These are phyloP conservation scores for Cephalophus harveyi DNA, from an alignment of 2,113 vertebrate species.

Conservation along the genomic window DNA sequence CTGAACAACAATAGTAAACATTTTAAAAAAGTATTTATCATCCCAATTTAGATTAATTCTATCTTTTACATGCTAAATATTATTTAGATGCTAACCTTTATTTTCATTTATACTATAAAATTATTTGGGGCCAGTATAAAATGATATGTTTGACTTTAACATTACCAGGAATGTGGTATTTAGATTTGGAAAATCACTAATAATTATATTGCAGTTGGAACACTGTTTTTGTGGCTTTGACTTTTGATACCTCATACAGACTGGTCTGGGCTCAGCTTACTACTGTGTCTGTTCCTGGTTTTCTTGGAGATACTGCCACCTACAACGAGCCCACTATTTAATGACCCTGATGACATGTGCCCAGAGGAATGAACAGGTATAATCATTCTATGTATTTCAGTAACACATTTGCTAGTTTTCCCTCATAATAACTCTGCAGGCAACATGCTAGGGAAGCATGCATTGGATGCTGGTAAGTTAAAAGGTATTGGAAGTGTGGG, in stretches of 20 bases:
- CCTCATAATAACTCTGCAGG: background rate
- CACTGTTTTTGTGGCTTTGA: background rate
- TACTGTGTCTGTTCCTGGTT: background rate
- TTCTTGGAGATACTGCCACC: background rate
- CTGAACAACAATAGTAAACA: background rate
- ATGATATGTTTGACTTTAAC: background rate
- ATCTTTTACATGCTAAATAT: background rate
- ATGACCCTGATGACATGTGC: background rate
- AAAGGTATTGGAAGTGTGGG: background rate
- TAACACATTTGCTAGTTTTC: background rate
- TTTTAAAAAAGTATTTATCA: background rate
- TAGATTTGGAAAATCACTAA: background rate
- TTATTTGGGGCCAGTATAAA: background rate
- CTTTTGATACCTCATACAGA: background rate
- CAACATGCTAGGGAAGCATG: background rate
- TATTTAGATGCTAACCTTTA: background rate
- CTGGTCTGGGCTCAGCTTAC: background rate
- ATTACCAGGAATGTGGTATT: background rate
- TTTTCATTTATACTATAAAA: background rate
- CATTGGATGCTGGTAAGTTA: background rate
- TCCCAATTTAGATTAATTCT: background rate
- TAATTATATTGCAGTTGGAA: background rate
- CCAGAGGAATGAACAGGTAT: background rate
- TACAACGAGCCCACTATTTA: background rate
- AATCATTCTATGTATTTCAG: background rate